These are phyloP conservation scores for Xiphydria camelus DNA, from an alignment of 2,888 invertebrate genomes.

Conservation along the genomic window DNA sequence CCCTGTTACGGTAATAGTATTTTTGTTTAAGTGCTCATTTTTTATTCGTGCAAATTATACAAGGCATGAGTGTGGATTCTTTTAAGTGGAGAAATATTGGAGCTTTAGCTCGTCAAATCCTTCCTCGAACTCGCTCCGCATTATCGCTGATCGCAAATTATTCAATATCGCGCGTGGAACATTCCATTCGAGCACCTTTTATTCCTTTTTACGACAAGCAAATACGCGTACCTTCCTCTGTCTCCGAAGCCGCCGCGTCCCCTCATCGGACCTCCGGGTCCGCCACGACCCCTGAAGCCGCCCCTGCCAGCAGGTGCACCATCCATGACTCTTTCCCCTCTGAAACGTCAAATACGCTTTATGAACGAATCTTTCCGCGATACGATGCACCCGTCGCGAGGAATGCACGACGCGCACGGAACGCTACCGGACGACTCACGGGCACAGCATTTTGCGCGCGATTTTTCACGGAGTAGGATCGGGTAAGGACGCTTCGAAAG, in stretches of 20 bases:
- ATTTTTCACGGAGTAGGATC: background rate
- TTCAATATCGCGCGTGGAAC: no score
- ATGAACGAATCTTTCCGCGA: background rate
- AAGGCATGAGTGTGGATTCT: no score
- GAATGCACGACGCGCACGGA: background rate
- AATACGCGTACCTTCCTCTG: slow-evolving; percentile 43
- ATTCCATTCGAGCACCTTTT: no score
- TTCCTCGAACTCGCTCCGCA: no score
- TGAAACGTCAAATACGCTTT: slow-evolving; percentile 1
- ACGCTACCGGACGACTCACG: background rate
- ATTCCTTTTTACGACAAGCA: no score
- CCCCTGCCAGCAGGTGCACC: slow-evolving; percentile 34
- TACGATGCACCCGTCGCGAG: no score
- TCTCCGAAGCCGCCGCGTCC: slow-evolving; percentile 51
- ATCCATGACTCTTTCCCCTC: slow-evolving; percentile 26
- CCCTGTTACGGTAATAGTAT: slow-evolving; percentile 34
- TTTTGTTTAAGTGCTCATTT: background rate
- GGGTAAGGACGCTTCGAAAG: no score
- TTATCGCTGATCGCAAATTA: no score
- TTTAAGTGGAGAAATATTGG: no score
- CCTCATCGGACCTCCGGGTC: slow-evolving; percentile 47
- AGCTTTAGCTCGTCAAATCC: background rate
- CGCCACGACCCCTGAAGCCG: slow-evolving; percentile 41
- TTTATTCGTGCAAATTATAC: no score
- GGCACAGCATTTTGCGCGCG: background rate